Percentiles rank a stretch among this genome's conserved stretches.
Conservation (phyloP, 2,888 invertebrate genomes). For the Eubasilissa splendida region DNA sequence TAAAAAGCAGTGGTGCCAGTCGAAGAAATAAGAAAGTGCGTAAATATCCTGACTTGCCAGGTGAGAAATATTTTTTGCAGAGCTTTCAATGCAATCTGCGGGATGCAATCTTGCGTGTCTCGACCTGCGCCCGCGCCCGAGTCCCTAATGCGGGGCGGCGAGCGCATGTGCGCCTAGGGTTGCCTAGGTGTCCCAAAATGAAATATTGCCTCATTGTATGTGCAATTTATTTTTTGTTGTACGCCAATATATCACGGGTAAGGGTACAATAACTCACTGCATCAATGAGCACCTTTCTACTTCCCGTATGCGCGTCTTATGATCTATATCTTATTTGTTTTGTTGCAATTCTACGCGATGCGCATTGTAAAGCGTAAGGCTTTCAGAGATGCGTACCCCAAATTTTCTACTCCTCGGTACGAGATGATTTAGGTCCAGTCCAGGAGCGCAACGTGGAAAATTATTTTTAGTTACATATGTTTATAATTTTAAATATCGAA, state of each 20-base stretch:
- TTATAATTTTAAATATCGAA: too few relatives aligned
- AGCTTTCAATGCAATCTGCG: constrained; percentile 25
- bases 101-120: constrained; percentile 30
- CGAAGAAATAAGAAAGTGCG: too few relatives aligned
- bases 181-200: constrained; percentile 55
- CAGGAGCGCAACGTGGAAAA: constrained; percentile 43
- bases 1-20: too few relatives aligned
- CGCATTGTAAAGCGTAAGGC: constrained; percentile 44
- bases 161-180: constrained; percentile 48
- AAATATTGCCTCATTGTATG: constrained; percentile 57
- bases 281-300: constrained; percentile 56
- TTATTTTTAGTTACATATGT: neutral
- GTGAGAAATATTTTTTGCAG: too few relatives aligned
- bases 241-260: constrained; percentile 56
- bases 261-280: constrained; percentile 58
- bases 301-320: constrained; percentile 49
- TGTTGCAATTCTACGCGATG: constrained; percentile 55
- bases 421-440: constrained; percentile 43
- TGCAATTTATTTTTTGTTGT: constrained; percentile 58
- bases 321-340: constrained; percentile 59
- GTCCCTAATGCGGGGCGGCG: constrained; percentile 42
- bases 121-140: constrained; percentile 10
- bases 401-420: constrained; percentile 46
- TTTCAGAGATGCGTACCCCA: constrained; percentile 38
- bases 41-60: too few relatives aligned